These are phyloP conservation scores for Amphipyra tragopoginis DNA, from an alignment of 2,888 invertebrate genomes.

Conservation along the genomic window DNA sequence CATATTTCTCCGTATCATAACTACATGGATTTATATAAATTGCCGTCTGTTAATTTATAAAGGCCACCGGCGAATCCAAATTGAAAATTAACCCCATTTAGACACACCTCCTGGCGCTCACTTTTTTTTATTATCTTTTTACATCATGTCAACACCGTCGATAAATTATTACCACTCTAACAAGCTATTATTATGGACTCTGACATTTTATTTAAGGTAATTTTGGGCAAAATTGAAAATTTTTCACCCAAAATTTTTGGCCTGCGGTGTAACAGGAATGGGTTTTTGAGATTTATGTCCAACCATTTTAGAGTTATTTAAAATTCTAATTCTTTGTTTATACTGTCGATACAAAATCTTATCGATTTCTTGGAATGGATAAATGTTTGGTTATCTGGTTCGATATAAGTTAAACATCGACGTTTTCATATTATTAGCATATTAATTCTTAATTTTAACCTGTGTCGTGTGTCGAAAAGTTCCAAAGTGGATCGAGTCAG, in stretches of 20 bases:
- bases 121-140: slow-evolving; percentile 76
- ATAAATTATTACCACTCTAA: slow-evolving; percentile 85
- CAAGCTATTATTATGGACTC: slow-evolving; percentile 86
- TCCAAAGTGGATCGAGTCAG: slow-evolving; percentile 82
- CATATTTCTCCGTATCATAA: slow-evolving; percentile 72
- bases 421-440: slow-evolving; percentile 63
- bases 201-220: slow-evolving; percentile 86
- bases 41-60: slow-evolving; percentile 77
- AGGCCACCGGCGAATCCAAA: slow-evolving; percentile 85
- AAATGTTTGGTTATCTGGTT: slow-evolving; percentile 55
- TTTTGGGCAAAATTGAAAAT: slow-evolving; percentile 84
- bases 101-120: slow-evolving; percentile 83
- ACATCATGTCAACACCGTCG: slow-evolving; percentile 85
- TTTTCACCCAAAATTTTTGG: slow-evolving; percentile 75
- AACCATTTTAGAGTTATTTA: slow-evolving; percentile 69
- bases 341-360: slow-evolving; percentile 60
- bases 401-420: slow-evolving; percentile 57
- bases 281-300: slow-evolving; percentile 83
- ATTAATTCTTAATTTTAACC: slow-evolving; percentile 71
- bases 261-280: slow-evolving; percentile 82
- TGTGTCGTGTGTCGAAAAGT: slow-evolving; percentile 71
- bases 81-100: slow-evolving; percentile 88
- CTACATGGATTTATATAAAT: slow-evolving; percentile 79
- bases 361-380: slow-evolving; percentile 57
- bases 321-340: slow-evolving; percentile 72